phyloP scores from a whole-genome alignment of 2,113 vertebrate genomes.

The Turnix velox region DNA sequence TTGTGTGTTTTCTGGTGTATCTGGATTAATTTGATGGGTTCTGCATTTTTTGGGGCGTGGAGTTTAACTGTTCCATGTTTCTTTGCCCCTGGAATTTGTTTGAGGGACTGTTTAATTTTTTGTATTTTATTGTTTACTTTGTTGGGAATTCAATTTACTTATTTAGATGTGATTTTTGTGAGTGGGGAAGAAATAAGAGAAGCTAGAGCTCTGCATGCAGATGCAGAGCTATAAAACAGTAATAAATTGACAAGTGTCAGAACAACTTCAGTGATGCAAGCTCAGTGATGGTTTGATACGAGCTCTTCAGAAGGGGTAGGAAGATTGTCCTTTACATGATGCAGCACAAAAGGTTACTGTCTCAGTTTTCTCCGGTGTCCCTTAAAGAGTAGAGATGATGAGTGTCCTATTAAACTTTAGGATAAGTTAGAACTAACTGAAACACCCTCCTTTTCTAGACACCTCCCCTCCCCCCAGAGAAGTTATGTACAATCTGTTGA shows the following conservation, averaged over 20 bases:
- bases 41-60: background rate
- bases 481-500: background rate
- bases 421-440: background rate
- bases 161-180: background rate
- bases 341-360: background rate
- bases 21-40: background rate
- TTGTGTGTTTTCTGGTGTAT: background rate
- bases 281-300: background rate
- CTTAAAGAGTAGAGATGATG: background rate
- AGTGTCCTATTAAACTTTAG: background rate
- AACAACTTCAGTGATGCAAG: background rate
- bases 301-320: background rate
- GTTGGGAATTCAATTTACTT: background rate
- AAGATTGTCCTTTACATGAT: background rate
- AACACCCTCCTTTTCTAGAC: background rate
- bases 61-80: background rate
- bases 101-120: background rate
- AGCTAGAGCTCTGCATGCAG: background rate
- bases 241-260: background rate
- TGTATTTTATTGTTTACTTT: background rate
- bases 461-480: fast-evolving
- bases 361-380: background rate
- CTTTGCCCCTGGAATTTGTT: background rate
- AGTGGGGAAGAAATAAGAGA: background rate
- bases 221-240: background rate